Percentiles rank a stretch among this genome's conserved stretches.
Evolutionary conservation across 2,113 vertebrate species (phyloP).

Genomic region (Chrysochloris asiatica): DNA sequence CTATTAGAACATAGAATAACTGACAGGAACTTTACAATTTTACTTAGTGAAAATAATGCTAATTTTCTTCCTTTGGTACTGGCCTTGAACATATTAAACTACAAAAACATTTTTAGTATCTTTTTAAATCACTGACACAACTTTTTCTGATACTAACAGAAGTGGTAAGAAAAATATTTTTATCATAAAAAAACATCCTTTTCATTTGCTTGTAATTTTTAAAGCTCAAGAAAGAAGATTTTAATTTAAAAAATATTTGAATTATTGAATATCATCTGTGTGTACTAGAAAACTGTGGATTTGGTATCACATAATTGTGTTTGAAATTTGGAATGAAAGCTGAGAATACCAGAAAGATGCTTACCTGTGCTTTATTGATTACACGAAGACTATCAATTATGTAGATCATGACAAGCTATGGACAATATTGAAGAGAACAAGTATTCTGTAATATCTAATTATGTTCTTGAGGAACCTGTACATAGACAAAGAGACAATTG

Average conservation of each 20-base stretch:
- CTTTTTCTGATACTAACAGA: conserved; percentile 11
- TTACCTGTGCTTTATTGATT: too few species aligned
- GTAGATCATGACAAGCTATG: too few species aligned
- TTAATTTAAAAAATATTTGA: background rate
- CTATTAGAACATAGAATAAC: conserved; percentile 31
- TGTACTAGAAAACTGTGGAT: background rate
- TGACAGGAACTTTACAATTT: background rate
- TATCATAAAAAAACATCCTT: background rate
- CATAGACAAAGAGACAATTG: too few species aligned
- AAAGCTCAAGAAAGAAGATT: background rate
- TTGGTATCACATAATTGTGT: background rate
- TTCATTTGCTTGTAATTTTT: background rate
- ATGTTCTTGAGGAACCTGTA: too few species aligned
- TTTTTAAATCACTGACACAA: conserved; percentile 4
- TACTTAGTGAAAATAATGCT: conserved; percentile 14
- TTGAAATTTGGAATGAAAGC: too few species aligned
- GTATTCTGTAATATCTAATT: too few species aligned
- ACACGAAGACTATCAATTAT: too few species aligned
- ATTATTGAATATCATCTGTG: background rate
- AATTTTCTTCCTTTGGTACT: background rate
- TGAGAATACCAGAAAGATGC: too few species aligned
- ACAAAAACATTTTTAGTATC: conserved; percentile 27
- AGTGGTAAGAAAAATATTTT: background rate
- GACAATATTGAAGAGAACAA: too few species aligned
- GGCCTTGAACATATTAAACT: conserved; percentile 29